Evolutionary conservation across 2,113 vertebrate species (phyloP).

Genomic region (Neopipo cinnamomea): DNA sequence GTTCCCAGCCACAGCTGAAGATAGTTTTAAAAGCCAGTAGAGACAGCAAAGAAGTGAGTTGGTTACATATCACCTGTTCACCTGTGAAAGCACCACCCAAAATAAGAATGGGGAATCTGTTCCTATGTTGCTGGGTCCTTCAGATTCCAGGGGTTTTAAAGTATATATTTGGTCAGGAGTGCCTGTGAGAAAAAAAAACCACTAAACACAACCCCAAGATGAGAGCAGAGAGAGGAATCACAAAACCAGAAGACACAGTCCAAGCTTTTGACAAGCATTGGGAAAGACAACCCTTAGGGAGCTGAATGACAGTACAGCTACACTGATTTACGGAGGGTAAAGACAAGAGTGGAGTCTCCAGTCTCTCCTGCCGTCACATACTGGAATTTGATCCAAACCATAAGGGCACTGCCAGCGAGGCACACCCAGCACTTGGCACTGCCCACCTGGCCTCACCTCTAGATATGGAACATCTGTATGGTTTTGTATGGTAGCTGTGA

Average conservation of each 20-base stretch:
- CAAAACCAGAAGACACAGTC: not conserved
- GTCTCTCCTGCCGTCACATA: not conserved
- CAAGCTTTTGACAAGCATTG: not conserved
- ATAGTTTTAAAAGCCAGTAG: not conserved
- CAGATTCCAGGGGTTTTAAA: not conserved
- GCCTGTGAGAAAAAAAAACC: not conserved
- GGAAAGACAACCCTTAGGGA: not conserved
- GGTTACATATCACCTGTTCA: not conserved
- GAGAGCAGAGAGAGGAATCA: not conserved
- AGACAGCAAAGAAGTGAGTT: accelerated
- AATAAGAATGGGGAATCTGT: not conserved
- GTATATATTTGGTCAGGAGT: not conserved
- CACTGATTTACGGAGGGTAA: not conserved
- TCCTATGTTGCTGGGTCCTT: not conserved
- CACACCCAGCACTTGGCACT: not conserved
- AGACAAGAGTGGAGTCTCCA: not conserved
- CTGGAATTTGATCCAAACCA: not conserved
- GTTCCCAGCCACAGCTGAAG: not conserved
- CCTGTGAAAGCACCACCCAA: not conserved
- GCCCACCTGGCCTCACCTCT: not conserved
- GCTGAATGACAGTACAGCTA: not conserved
- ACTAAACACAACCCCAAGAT: not conserved
- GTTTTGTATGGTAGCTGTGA: not conserved
- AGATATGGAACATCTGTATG: not conserved
- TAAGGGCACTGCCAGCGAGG: not conserved